Evolutionary conservation across 2,113 vertebrate species (phyloP), one percentile per base, ranked within the genome.

Genomic region (Pachypanchax playfairii): DNA sequence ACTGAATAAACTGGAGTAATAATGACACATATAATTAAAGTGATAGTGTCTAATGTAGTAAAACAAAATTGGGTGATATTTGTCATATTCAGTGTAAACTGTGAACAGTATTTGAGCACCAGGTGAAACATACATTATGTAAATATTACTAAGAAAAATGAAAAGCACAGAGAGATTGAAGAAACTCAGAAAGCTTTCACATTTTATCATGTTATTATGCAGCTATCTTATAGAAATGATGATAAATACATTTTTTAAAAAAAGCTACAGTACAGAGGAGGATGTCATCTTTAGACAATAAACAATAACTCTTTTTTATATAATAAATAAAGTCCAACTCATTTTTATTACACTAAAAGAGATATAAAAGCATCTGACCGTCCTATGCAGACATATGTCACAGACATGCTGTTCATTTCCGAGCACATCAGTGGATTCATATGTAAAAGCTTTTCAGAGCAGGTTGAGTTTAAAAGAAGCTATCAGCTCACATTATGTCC

Each of bases 401-500:
- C 6, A 54, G 14, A 47, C 42, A 47, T 36, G 18, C 9, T 11
- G 20, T 50, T 66, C 15, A 44, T 33, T 36, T 68, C 4, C 48
- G 21, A 70, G 46, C 49, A 25, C 22, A 31, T 26, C 51, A 8
- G 15, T 29, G 41, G 46, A 71, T 69, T 58, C 10, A 49, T 22
- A 60, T 69, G 43, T 66, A 69, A 76, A 83, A 67, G 13, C 42
- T 25, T 63, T 52, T 74, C 65, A 68, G 72, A 50, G 54, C 20
- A 77, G 64, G 35, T 49, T 67, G 24, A 70, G n/a, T 12, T 25
- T 36, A 46, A n/a, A 59, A 24, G 29, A 35, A 26, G 44, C 50
- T 70, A 65, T 64, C 46, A 36, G 28, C 35, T 62, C 63, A 65
- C 44, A 60, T 75, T 77, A 83, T 44, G 31, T 75, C 82, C 90